These are phyloP conservation scores for Rhinopithecus roxellana DNA, from an alignment of 2,113 vertebrate species.

Conservation along the genomic window DNA sequence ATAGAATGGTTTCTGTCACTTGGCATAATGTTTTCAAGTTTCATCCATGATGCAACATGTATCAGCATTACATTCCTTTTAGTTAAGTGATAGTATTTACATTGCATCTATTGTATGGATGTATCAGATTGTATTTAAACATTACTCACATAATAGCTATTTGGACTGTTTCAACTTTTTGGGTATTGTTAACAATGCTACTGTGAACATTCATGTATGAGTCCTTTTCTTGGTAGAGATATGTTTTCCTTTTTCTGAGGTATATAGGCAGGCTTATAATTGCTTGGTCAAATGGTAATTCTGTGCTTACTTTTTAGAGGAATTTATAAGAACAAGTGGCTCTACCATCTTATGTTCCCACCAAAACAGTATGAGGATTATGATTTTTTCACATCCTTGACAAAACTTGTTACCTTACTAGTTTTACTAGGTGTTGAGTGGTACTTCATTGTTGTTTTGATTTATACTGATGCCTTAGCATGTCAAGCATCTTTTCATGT, in stretches of 20 bases:
- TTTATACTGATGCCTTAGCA: neutral
- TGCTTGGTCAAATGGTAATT: neutral
- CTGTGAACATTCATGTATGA: neutral
- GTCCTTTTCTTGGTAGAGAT: neutral
- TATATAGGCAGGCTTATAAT: neutral
- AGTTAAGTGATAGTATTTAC: neutral
- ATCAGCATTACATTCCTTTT: neutral
- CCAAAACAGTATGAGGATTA: neutral
- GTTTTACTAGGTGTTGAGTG: neutral
- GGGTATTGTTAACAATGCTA: neutral
- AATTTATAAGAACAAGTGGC: neutral
- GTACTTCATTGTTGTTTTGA: neutral
- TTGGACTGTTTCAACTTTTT: neutral
- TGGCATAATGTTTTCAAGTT: neutral
- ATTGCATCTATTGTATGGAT: neutral
- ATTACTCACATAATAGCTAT: neutral
- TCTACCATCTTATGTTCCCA: neutral
- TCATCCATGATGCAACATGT: neutral
- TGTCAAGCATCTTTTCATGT: neutral
- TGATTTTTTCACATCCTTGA: neutral
- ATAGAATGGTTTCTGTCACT: neutral
- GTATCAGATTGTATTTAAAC: neutral
- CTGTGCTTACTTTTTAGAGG: neutral
- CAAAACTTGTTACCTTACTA: neutral
- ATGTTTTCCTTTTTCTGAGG: neutral